Evolutionary conservation across 2,113 vertebrate species (phyloP), one percentile per base, ranked within the genome.

Genomic region (Podiceps cristatus): DNA sequence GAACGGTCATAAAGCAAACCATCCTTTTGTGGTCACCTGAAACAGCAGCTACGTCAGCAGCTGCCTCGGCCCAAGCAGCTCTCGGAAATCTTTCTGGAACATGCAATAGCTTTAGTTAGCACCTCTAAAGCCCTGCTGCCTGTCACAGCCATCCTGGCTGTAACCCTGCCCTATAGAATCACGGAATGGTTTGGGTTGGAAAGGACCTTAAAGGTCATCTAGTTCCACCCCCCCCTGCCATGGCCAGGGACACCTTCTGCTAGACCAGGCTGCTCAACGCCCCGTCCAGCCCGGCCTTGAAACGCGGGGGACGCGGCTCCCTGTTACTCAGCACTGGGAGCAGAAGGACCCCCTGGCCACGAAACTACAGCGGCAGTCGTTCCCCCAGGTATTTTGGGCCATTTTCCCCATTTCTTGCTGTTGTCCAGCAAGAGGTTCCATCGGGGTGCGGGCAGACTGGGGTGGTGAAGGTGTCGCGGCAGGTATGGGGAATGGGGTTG

Each of bases 361-460:
- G 33, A 29, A 83, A n/a, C 17, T 45, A 12, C 75, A 75, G 29
- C 74, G 3, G 4, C 45, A 64, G 10, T 9, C 4, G 2, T 2
- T 9, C 19, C 6, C 29, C 33, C 1, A 0, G 1, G 12, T 4
- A 1, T 47, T 59, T 56, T 75, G 64, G 64, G 24, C 10, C 5
- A 1, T 74, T 86, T 86, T 22, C 31, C 47, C 16, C 5, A 1
- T 63, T 94, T 37, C n/a, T 75, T 71, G 13, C 28, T 7, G 3
- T 62, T 67, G 18, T 18, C 33, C 84, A 83, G 49, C 42, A 31
- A 17, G 42, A 80, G 31, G 9, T 53, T 74, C 73, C 49, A 40
- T n/a, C 2, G 1, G 2, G 50, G 27, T 84, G 7, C 31, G 35
- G 35, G 29, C 81, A 90, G 80, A 6, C 5, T 19, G 0, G 2